Evolutionary conservation across 2,113 vertebrate genomes (phyloP).

Genomic region (Sarotherodon lohbergeri): DNA sequence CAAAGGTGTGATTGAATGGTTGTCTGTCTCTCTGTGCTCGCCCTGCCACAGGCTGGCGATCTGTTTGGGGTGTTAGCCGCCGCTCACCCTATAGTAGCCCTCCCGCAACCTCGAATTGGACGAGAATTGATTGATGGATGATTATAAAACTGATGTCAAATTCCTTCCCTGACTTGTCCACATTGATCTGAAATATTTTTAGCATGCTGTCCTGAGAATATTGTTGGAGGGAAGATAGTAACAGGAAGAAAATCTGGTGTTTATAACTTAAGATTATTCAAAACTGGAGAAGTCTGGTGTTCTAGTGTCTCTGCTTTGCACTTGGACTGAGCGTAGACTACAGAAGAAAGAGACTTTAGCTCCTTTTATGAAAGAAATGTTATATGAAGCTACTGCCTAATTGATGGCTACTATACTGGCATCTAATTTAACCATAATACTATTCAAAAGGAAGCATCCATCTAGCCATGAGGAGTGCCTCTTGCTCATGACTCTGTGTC

Average conservation of each 20-base stretch:
- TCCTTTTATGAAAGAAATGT: not conserved
- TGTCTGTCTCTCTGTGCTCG: not conserved
- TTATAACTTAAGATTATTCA: not conserved
- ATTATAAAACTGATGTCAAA: not conserved
- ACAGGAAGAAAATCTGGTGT: not conserved
- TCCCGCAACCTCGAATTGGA: not conserved
- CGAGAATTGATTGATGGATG: not conserved
- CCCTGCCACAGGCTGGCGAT: not conserved
- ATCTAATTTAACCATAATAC: not conserved
- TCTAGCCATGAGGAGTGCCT: rapidly evolving
- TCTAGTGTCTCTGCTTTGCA: not conserved
- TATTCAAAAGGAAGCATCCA: not conserved
- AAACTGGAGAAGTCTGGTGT: not conserved
- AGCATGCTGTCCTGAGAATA: rapidly evolving
- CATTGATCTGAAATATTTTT: not conserved
- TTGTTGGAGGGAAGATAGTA: not conserved
- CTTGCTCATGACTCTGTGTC: not conserved
- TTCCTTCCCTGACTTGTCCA: not conserved
- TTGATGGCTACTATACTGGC: not conserved
- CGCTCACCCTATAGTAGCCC: not conserved
- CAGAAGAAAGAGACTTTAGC: not conserved
- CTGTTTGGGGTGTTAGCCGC: not conserved
- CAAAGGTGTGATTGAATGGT: not conserved
- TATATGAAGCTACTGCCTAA: not conserved
- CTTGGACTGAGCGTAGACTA: not conserved